Percentiles rank a stretch among this genome's conserved stretches.
Conservation (phyloP, 2,888 invertebrate species). For the Balanococcus diminutus region DNA sequence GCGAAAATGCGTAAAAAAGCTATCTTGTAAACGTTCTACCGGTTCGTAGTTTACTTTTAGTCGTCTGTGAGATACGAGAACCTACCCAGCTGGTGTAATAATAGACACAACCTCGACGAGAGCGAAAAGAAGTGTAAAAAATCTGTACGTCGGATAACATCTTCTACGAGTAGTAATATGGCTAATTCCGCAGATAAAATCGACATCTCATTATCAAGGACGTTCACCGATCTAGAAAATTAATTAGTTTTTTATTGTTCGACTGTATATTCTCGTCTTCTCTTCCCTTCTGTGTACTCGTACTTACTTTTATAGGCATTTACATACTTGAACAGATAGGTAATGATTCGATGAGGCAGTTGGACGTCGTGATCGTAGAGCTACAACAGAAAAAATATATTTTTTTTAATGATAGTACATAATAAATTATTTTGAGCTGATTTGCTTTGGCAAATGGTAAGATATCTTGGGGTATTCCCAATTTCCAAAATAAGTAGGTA, state of each 20-base stretch:
- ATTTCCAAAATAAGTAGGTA: too few relatives aligned
- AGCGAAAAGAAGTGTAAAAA: background rate
- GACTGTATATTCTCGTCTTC: background rate
- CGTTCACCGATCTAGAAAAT: conserved; percentile 32
- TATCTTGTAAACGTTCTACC: background rate
- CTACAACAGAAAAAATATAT: too few relatives aligned
- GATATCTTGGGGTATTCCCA: too few relatives aligned
- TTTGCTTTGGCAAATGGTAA: too few relatives aligned
- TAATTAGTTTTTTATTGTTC: background rate
- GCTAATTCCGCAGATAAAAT: conserved; percentile 6
- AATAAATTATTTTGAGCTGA: too few relatives aligned
- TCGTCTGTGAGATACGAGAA: background rate
- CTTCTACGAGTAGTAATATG: background rate
- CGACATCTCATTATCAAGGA: conserved; percentile 33
- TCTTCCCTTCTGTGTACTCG: background rate
- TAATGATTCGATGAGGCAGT: too few relatives aligned
- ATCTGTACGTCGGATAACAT: background rate
- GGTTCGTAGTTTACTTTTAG: background rate
- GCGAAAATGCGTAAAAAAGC: background rate
- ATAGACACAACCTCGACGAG: background rate
- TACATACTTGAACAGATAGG: too few relatives aligned
- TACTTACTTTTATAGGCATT: background rate
- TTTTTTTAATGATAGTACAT: too few relatives aligned
- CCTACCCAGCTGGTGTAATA: background rate
- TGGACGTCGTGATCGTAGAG: too few relatives aligned